Base-by-base conservation (phyloP, 1,140 invertebrate genomes). In the Drusus annulatus region DNA sequence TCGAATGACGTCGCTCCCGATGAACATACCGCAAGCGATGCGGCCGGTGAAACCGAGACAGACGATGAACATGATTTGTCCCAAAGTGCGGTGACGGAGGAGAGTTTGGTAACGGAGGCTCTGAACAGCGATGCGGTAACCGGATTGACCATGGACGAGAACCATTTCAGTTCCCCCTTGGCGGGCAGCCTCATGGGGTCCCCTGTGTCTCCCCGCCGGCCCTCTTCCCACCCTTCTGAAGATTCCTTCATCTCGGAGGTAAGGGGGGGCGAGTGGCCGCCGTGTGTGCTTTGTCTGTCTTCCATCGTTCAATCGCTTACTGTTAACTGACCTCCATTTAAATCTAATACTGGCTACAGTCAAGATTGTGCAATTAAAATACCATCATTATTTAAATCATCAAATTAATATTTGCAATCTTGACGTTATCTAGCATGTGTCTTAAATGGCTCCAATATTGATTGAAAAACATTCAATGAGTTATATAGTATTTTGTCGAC, bases 151-250 rank as follows among this genome's bases (percentile, higher is more conserved):
- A 83, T 83, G n/a, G 82, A 83, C 28, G 82, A 83, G 65, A 83
- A 83, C 63, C 82, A 83, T 80, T 83, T 83, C 62, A 83, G 78
- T 76, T 80, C 81, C 23, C 81, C 81, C 16, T 76, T 62, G 60
- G 56, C 25, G 31, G 54, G 79, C 28, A 83, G 82, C 31, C 50
- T 76, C 15, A 81, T 79, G 76, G 82, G 82, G 16, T 79, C 82
- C n/a, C 79, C 82, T 17, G 79, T 81, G 23, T 15, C 69, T 21
- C 69, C 60, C 8, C 45, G 56, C 51, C n/a, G 45, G 17, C 31
- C 23, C 36, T 82, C 82, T 16, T 76, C 76, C 56, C 79, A 79
- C 56, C 56, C 82, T 51, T 79, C 78, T 25, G 82, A 81, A 73
- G 82, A 81, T 45, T 81, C 80, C 31, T 76, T 76, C 60, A 73